Evolutionary conservation across 2,888 invertebrate genomes (phyloP).

Genomic region (Mythimna pallens): DNA sequence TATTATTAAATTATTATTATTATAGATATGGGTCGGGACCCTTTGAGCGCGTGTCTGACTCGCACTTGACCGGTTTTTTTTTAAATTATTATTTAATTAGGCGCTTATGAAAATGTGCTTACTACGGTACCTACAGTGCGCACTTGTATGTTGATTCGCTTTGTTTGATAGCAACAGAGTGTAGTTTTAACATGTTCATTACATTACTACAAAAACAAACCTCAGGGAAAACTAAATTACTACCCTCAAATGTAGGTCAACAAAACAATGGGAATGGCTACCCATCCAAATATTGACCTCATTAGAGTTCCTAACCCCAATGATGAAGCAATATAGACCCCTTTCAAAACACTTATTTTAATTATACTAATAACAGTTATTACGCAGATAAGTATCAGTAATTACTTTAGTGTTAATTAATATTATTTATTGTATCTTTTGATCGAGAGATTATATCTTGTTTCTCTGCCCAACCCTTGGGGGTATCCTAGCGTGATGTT

Average conservation of each 20-base stretch:
- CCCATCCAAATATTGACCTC: slow-evolving; percentile 42
- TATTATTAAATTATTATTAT: too few relatives aligned
- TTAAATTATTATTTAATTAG: too few relatives aligned
- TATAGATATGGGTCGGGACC: too few relatives aligned
- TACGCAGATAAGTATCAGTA: slow-evolving; percentile 58
- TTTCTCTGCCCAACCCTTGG: not conserved
- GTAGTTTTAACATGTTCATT: not conserved
- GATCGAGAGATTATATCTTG: slow-evolving; percentile 34
- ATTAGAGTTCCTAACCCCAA: slow-evolving; percentile 8
- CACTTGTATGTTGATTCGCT: too few relatives aligned
- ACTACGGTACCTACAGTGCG: too few relatives aligned
- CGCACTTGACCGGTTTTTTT: too few relatives aligned
- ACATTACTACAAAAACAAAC: not conserved
- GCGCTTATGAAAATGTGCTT: too few relatives aligned
- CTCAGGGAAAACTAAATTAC: slow-evolving; percentile 3
- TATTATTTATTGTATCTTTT: slow-evolving; percentile 45
- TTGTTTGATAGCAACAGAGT: too few relatives aligned
- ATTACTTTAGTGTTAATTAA: slow-evolving; percentile 60
- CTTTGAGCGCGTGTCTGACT: too few relatives aligned
- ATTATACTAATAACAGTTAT: slow-evolving; percentile 61
- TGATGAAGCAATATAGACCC: slow-evolving; percentile 56
- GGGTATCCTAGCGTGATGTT: not conserved
- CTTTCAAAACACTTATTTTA: slow-evolving; percentile 40
- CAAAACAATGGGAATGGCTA: slow-evolving; percentile 19
- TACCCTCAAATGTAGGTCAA: not conserved